Evolutionary conservation across 2,113 vertebrate genomes (phyloP), one percentile per base, ranked within the genome.

Genomic region (Rhea pennata): DNA sequence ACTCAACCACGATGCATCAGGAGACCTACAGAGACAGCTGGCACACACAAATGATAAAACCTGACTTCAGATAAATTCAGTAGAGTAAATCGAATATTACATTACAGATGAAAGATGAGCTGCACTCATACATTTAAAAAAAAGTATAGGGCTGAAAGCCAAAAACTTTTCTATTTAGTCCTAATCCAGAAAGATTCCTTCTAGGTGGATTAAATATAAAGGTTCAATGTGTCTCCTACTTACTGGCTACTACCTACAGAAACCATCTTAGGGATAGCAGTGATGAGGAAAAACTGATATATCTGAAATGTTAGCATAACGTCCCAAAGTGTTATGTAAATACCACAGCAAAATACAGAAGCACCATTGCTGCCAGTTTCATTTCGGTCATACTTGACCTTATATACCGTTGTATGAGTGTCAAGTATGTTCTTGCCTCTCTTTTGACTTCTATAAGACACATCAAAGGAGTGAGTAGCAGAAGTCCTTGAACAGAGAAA

Each of bases 281-380:
- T 84, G 84, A 94, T 89, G 92, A 85, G 90, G 73, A 95, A 90
- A 95, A 93, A 95, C 58, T 84, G 75, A 94, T 89, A 89, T 81
- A 93, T 84, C 82, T 93, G 88, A 95, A 96, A 92, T 85, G 66
- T 83, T 53, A 61, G 64, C 76, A 85, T 5, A 73, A 66, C 44
- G 88, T 95, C 85, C 73, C 59, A 67, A 97, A 87, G 66, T 48
- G 46, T 64, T 72, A 61, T 19, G 48, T 84, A 94, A 91, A 80
- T 24, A 91, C 23, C 53, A 42, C 19, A 59, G 56, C 73, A 90
- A 76, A 95, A 88, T 78, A 76, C 59, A 81, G 11, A 81, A 94
- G 64, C 29, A 48, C 29, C 67, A 33, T 33, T 36, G 65, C 12
- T 90, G 67, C 88, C 84, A 95, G 77, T 39, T 80, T 84, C 84